Conservation (phyloP, 30 jellyfish, hydroid and myxozoan species). For the Nemopilema nomurai region DNA sequence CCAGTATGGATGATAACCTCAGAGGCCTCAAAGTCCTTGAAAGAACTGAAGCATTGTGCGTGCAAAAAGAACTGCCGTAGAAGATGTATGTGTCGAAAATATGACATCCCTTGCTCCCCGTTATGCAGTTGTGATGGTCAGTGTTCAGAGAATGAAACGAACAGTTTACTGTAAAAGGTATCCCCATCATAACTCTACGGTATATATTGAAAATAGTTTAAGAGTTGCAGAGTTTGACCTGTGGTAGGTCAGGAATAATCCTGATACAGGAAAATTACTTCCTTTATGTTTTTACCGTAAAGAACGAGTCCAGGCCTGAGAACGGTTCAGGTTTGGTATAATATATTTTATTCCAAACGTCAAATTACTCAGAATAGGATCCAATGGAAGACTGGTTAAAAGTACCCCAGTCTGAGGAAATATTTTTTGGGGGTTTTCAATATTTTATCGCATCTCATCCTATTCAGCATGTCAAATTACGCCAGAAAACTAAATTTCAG, state of each 20-base stretch:
- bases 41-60: conserved; percentile 41
- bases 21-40: conserved; percentile 28
- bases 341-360: not conserved
- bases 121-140: conserved; percentile 47
- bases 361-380: not conserved
- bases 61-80: conserved; percentile 35
- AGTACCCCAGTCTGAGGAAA: not conserved
- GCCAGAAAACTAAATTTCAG: not conserved
- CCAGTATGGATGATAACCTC: conserved; percentile 30
- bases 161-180: not conserved
- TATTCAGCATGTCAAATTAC: not conserved
- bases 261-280: not conserved
- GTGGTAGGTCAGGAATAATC: not conserved
- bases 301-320: not conserved
- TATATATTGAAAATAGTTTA: not conserved
- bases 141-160: conserved; percentile 28
- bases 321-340: not conserved
- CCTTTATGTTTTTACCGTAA: not conserved
- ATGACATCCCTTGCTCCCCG: conserved; percentile 22
- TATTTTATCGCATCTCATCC: not conserved
- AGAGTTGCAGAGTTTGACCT: not conserved
- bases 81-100: conserved; percentile 33
- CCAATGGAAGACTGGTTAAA: not conserved
- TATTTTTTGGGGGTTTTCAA: not conserved
- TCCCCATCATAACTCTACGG: not conserved